Evolutionary conservation across 2,797 vertebrate genomes (phyloP), one percentile per base, ranked within the genome.

Genomic region (Oryzias dopingdopingensis): DNA sequence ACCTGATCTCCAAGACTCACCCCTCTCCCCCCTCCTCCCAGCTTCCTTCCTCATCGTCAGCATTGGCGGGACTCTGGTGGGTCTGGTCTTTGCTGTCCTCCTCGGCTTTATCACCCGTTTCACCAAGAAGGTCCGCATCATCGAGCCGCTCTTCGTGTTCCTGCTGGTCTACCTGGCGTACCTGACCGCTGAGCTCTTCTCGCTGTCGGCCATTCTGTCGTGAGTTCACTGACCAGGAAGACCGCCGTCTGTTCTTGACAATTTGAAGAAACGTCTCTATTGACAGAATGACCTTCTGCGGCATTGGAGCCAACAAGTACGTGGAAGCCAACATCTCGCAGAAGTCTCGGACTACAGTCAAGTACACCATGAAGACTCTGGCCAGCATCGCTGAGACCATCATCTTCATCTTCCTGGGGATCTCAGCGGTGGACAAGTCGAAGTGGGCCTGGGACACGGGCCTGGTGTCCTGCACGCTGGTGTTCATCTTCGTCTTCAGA

Each of bases 261-360:
- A 6, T 44, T 6, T n/a, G 15, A 8, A 17, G 42, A 17, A 44
- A n/a, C 62, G 4, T 49, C 20, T 49, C 22, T 20, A 2, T 46
- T 4, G 4, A 7, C 80, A 98, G 96, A 29, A 93, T 97, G 90
- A 98, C 96, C 20, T 96, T 97, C 86, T 98, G 96, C 67, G 96
- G 96, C 41, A 92, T 98, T 62, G 95, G 96, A 56, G 96, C 95
- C 81, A 98, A 97, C 79, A 98, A 97, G 70, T 97, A 97, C 0
- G 96, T 98, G 80, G 96, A 98, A 86, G 96, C 96, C 72, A 98
- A 98, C 84, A 97, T 98, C 69, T 97, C 96, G 51, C 96, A 96
- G 89, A 97, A 97, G 77, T 98, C 96, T 46, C 93, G 96, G 58
- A 98, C 96, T 44, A 94, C 96, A 0, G 95, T 98, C 59, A 97